These are phyloP conservation scores for Caenorhabditis panamensis DNA, from an alignment of 2,888 invertebrate genomes.

Conservation along the genomic window DNA sequence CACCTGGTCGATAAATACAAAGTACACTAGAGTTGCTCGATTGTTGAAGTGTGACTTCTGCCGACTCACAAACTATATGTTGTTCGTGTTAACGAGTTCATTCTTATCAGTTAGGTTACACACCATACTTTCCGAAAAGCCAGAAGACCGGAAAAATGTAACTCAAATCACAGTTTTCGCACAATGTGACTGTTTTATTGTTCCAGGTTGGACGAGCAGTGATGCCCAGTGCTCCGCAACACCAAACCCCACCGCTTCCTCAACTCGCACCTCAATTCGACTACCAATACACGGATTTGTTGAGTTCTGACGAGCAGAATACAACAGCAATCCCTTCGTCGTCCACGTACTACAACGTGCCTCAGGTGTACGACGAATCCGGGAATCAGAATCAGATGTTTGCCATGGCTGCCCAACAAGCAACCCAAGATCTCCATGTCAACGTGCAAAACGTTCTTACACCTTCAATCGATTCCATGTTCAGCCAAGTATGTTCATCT, in stretches of 20 bases:
- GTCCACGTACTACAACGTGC: conserved; percentile 24
- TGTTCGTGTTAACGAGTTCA: conserved; percentile 25
- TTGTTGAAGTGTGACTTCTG: conserved; percentile 24
- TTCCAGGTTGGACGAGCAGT: conserved; percentile 56
- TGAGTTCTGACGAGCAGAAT: conserved; percentile 43
- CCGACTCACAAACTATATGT: conserved; percentile 7
- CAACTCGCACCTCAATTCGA: conserved; percentile 25
- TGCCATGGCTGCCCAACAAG: conserved; percentile 62
- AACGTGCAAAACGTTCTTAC: conserved; percentile 59
- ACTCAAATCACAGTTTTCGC: background rate
- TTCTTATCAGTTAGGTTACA: conserved; percentile 31
- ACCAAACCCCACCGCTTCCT: background rate
- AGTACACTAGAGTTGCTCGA: conserved; percentile 1
- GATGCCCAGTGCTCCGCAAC: conserved; percentile 29
- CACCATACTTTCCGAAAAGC: conserved; percentile 20
- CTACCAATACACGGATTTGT: conserved; percentile 51
- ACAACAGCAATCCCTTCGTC: conserved; percentile 23
- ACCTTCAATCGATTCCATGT: conserved; percentile 55
- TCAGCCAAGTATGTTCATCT: conserved; percentile 41
- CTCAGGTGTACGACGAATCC: conserved; percentile 22
- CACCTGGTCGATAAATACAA: background rate
- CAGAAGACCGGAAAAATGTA: conserved; percentile 6
- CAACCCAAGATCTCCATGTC: conserved; percentile 55
- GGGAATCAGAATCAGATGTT: conserved; percentile 48
- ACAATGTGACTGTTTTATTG: background rate